Conservation (phyloP, 2,113 vertebrate genomes). For the Psammodynastes pulverulentus region DNA sequence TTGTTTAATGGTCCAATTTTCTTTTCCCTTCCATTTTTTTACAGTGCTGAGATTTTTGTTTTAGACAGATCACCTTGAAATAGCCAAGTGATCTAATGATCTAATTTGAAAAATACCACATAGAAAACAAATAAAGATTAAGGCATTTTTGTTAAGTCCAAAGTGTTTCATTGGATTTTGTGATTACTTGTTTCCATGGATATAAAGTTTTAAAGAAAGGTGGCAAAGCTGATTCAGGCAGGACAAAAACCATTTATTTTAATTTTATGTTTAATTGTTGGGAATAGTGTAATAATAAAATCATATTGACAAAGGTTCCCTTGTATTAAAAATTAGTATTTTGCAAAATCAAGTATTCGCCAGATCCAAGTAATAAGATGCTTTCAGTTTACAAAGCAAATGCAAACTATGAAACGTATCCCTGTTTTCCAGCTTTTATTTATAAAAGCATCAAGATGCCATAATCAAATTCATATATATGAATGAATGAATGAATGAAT, state of each 20-base stretch:
- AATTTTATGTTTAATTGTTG: conserved; percentile 47
- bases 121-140: conserved; percentile 49
- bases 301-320: conserved; percentile 23
- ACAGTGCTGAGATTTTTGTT: conserved; percentile 41
- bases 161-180: conserved; percentile 45
- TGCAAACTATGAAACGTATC: conserved; percentile 47
- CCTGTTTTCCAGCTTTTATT: conserved; percentile 29
- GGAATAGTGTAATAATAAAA: conserved; percentile 26
- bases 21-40: conserved; percentile 43
- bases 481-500: not conserved
- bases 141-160: conserved; percentile 56
- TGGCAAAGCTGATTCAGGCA: conserved; percentile 26
- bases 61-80: conserved; percentile 61
- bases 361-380: conserved; percentile 50
- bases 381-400: not conserved
- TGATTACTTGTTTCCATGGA: conserved; percentile 19
- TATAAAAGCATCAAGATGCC: conserved; percentile 49
- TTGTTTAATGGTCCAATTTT: conserved; percentile 57
- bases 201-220: conserved; percentile 40
- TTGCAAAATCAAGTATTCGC: conserved; percentile 55
- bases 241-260: conserved; percentile 33
- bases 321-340: conserved; percentile 34
- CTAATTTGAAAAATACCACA: conserved; percentile 60
- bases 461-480: conserved; percentile 25
- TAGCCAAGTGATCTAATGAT: conserved; percentile 58